Conservation (phyloP, 2,113 vertebrate genomes). For the Rhadina sibilatrix region DNA sequence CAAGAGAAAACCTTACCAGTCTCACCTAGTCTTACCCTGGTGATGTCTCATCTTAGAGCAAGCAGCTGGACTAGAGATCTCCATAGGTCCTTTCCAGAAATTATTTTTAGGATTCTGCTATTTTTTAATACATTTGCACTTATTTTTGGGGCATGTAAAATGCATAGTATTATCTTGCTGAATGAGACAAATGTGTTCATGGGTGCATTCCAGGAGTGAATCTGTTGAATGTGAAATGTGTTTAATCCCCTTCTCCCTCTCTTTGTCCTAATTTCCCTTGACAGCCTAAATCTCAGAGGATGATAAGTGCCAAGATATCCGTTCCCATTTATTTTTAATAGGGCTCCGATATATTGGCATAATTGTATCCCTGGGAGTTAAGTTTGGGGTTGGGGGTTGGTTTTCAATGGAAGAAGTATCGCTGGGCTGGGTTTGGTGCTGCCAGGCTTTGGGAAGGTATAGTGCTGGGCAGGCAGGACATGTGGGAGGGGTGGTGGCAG, state of each 20-base stretch:
- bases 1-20: not conserved
- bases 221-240: not conserved
- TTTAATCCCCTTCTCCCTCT: not conserved
- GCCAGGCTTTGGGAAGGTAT: fast-evolving
- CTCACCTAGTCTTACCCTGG: not conserved
- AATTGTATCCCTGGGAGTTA: not conserved
- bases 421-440: not conserved
- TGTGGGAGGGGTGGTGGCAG: not conserved
- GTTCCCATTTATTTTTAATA: not conserved
- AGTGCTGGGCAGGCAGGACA: not conserved
- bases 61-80: not conserved
- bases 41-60: not conserved
- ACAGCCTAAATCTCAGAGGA: not conserved
- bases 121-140: not conserved
- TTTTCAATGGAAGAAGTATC: not conserved
- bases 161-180: not conserved
- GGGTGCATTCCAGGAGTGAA: not conserved
- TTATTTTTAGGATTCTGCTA: not conserved
- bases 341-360: not conserved
- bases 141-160: not conserved
- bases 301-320: not conserved
- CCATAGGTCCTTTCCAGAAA: not conserved
- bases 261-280: not conserved
- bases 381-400: not conserved
- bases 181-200: not conserved